Evolutionary conservation across 1,140 invertebrate species (phyloP), one percentile per base, ranked within the genome.

Genomic region (Drosophila truncata): DNA sequence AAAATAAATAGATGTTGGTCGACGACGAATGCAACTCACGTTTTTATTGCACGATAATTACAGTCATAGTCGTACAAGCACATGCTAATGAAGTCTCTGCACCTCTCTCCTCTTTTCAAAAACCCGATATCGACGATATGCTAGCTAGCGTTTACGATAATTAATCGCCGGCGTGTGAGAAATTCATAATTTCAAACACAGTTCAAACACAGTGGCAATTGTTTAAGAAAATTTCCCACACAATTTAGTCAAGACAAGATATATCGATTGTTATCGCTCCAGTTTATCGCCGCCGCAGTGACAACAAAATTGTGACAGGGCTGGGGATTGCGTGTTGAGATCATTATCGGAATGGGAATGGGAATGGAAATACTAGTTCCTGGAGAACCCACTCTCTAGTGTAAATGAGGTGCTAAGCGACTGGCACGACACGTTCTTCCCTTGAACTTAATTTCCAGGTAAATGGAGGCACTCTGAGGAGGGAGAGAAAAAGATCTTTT

Each of bases 11-110:
- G 35, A 58, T 25, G 58, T 16, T 37, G 31, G 20, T 25, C 18
- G 33, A 5, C 31, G 70, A 2, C 65, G 70, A 77, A 58, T 87
- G 80, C 83, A 78, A 75, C 66, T 88, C 83, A 87, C 83, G 83
- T 88, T 86, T 86, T 60, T 58, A 87, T 88, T 88, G 84, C 72
- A 88, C 67, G 84, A 84, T 83, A 87, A 87, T 87, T 74, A 80
- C 42, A 80, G 61, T 67, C 62, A 58, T 64, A 63, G 29, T 59
- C 50, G 69, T 67, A 69, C 59, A 25, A 46, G 41, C 59, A 63
- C 61, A 86, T 88, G 80, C 78, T 82, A 80, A 83, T 87, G 63
- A 78, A 72, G 66, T 39, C 58, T 49, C 46, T 29, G n/a, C 37
- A 46, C 47, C 37, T 23, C 37, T 7, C 35, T 27, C 20, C 49